phyloP scores from a whole-genome alignment of 2,797 vertebrate genomes.

The Leptoclinus maculatus region DNA sequence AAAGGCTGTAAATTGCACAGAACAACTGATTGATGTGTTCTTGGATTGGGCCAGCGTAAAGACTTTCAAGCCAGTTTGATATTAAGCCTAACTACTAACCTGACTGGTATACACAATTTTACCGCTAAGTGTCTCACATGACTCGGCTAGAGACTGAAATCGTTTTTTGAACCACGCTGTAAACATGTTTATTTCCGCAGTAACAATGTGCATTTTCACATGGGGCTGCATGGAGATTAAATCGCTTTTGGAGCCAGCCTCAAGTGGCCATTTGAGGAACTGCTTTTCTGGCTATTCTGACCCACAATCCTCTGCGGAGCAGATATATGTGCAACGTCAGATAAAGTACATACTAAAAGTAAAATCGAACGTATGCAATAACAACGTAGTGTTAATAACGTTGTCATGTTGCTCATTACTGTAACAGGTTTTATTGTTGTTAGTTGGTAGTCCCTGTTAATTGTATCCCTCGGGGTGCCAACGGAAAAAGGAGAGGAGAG shows the following conservation, averaged over 20 bases:
- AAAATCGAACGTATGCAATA: background rate
- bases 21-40: slow-evolving; percentile 1
- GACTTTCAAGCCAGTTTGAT: background rate
- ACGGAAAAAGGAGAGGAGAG: background rate
- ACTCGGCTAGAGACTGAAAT: background rate
- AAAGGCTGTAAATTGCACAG: background rate
- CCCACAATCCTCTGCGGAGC: background rate
- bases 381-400: background rate
- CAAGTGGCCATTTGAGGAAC: background rate
- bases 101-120: background rate
- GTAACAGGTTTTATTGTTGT: background rate
- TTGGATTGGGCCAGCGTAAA: background rate
- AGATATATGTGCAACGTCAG: background rate
- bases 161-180: no score
- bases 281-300: background rate
- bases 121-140: background rate
- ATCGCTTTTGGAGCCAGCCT: background rate
- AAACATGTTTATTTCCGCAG: background rate
- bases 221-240: background rate
- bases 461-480: background rate
- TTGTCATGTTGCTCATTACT: background rate
- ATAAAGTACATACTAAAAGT: background rate
- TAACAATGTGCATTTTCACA: background rate
- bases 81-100: background rate
- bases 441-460: background rate